Percentiles rank a stretch among this genome's conserved stretches.
These are phyloP conservation scores for Goniozus legneri DNA, from an alignment of 1,140 invertebrate species.

Conservation along the genomic window DNA sequence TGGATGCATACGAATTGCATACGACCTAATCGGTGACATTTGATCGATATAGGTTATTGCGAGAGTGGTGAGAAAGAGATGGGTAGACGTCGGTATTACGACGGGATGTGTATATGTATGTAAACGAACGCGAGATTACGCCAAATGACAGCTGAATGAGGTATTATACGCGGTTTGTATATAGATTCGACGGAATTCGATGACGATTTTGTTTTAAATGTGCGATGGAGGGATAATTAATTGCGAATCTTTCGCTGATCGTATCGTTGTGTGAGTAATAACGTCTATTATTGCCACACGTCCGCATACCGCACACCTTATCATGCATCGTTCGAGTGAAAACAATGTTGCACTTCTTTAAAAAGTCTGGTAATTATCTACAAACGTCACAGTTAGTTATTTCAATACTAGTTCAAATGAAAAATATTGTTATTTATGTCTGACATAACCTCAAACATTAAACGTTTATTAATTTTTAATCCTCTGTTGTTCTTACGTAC, in stretches of 20 bases:
- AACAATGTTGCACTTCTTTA: constrained; percentile 55
- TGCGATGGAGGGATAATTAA: no score
- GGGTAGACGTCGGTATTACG: no score
- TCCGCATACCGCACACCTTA: constrained; percentile 29
- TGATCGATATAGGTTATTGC: no score
- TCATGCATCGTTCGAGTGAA: constrained; percentile 35
- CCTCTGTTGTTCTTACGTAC: background rate
- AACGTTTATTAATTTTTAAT: background rate
- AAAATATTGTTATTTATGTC: no score
- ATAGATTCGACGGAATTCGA: constrained; percentile 5
- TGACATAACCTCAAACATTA: background rate
- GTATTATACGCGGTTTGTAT: constrained; percentile 10
- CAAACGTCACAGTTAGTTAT: background rate
- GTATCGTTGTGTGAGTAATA: constrained; percentile 6
- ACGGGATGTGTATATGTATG: no score
- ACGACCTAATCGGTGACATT: no score
- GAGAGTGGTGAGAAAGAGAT: no score
- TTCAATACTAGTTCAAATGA: no score
- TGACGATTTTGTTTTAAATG: no score
- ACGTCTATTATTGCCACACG: background rate
- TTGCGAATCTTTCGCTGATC: no score
- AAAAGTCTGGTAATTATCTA: constrained; percentile 47
- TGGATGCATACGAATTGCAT: no score
- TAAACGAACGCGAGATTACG: constrained; percentile 12
- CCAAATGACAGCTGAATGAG: constrained; percentile 11